Evolutionary conservation across 2,113 vertebrate species (phyloP).

Genomic region (Toxotes chatareus): DNA sequence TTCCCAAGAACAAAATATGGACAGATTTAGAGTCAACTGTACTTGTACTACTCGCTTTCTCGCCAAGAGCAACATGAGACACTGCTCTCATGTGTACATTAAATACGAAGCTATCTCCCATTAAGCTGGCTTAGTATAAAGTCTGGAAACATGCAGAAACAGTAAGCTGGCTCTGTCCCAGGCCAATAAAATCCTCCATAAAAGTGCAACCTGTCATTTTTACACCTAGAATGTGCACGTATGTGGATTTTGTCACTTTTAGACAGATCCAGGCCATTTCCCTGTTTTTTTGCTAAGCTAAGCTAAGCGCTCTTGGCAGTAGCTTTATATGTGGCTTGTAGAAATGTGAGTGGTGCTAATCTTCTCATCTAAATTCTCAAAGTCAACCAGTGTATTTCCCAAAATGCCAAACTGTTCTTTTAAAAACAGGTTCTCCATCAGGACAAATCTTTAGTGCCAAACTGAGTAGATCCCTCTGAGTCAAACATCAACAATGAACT

Average conservation of each 20-base stretch:
- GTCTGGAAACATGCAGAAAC: not conserved
- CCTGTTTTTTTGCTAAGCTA: not conserved
- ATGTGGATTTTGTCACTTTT: not conserved
- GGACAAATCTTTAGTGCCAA: not conserved
- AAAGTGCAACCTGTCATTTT: not conserved
- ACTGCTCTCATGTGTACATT: not conserved
- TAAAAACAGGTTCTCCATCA: too few relatives aligned
- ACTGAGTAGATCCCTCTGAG: not conserved
- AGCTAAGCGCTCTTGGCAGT: not conserved
- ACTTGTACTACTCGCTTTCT: too few relatives aligned
- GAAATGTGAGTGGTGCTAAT: not conserved
- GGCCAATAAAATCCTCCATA: not conserved
- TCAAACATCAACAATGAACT: not conserved
- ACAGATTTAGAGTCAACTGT: too few relatives aligned
- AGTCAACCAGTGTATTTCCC: not conserved
- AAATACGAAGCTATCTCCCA: not conserved
- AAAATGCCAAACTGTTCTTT: not conserved
- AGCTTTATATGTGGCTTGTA: not conserved
- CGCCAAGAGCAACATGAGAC: not conserved
- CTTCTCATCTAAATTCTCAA: not conserved
- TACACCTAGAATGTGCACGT: too few relatives aligned
- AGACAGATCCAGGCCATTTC: not conserved
- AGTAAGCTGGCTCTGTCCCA: not conserved
- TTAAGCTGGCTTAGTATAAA: not conserved
- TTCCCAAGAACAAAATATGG: not conserved